A percentile compares a stretch with the other conserved stretches of the same genome.
Evolutionary conservation across 2,888 invertebrate genomes (phyloP).

Genomic region (Drosophila acutilabella): DNA sequence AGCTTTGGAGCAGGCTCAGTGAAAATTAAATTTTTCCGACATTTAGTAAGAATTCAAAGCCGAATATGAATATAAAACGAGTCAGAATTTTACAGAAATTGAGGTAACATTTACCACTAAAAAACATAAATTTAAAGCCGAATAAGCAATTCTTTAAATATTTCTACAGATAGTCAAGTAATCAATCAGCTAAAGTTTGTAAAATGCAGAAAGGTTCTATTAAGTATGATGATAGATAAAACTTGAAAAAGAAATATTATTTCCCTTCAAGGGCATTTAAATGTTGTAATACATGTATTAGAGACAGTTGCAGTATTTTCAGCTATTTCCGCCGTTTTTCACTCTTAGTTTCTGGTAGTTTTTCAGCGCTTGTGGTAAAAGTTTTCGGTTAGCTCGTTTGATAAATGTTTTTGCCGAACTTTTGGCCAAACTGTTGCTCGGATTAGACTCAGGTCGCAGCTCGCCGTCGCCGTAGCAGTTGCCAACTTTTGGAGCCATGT

Average conservation of each 20-base stretch:
- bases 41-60: too few relatives aligned
- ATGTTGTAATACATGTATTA: constrained; percentile 30
- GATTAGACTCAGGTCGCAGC: constrained; percentile 28
- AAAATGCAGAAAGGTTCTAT: neutral
- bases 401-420: constrained; percentile 73
- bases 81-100: too few relatives aligned
- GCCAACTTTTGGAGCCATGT: constrained; percentile 31
- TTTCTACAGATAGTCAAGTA: neutral
- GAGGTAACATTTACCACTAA: too few relatives aligned
- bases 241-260: neutral
- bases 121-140: too few relatives aligned
- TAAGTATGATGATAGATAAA: neutral
- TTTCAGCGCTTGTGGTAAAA: constrained; percentile 43
- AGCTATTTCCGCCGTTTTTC: constrained; percentile 13
- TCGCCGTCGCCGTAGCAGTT: constrained; percentile 10
- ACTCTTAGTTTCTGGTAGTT: constrained; percentile 10
- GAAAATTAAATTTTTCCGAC: too few relatives aligned
- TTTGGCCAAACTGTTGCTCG: constrained; percentile 72
- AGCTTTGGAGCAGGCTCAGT: neutral
- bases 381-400: constrained; percentile 64
- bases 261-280: constrained; percentile 43
- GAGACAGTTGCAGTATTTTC: constrained; percentile 9
- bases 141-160: too few relatives aligned
- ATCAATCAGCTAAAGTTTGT: neutral
- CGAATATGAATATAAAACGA: too few relatives aligned